Evolutionary conservation across 2,888 invertebrate species (phyloP).

Genomic region (Arctia plantaginis): DNA sequence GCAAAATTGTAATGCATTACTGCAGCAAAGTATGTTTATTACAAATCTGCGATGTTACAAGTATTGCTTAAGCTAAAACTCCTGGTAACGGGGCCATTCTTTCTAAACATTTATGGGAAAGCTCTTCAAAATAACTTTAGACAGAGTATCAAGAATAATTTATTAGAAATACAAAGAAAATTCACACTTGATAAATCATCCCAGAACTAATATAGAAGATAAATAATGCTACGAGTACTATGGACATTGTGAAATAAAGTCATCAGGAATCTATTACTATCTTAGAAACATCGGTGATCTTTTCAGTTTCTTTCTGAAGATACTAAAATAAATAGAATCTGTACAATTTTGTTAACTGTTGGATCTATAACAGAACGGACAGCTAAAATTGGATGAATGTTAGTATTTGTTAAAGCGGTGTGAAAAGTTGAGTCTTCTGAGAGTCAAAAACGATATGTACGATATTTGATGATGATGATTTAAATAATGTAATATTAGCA

Average conservation of each 20-base stretch:
- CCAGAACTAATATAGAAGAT: background rate
- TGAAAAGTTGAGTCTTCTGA: background rate
- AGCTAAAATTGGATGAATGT: background rate
- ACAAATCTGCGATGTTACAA: too few relatives aligned
- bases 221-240: background rate
- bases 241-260: background rate
- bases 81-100: background rate
- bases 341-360: background rate
- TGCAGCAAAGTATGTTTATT: too few relatives aligned
- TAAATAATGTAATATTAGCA: too few relatives aligned
- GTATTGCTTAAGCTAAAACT: background rate
- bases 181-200: background rate
- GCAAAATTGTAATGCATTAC: too few relatives aligned
- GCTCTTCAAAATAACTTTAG: background rate
- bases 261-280: background rate
- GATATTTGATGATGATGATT: too few relatives aligned
- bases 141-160: background rate
- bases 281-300: background rate
- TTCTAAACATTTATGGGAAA: too few relatives aligned
- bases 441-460: background rate
- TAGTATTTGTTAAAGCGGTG: background rate
- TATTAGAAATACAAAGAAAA: background rate
- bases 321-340: background rate
- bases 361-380: background rate
- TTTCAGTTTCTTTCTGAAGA: background rate